A percentile compares a stretch with the other conserved stretches of the same genome.
phyloP scores from a whole-genome alignment of 2,888 invertebrate species.

The Magallana nippona region DNA sequence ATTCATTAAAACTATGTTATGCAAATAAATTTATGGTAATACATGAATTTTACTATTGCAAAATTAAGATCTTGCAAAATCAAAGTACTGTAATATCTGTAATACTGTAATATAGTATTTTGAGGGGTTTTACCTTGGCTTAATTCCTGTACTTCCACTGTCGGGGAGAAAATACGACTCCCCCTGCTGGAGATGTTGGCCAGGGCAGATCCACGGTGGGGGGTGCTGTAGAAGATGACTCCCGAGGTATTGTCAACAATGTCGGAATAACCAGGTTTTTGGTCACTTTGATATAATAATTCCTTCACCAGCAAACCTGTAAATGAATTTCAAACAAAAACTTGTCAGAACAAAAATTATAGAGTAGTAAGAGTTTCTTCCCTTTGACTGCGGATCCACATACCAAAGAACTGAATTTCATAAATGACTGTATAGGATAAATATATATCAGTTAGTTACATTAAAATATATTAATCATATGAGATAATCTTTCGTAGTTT shows the following conservation, averaged over 20 bases:
- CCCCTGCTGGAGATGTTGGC: constrained; percentile 86
- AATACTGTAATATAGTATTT: too few species aligned
- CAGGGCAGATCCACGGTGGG: constrained; percentile 91
- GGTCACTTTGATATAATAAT: constrained; percentile 83
- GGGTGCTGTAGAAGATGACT: constrained; percentile 93
- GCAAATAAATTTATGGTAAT: too few species aligned
- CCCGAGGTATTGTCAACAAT: constrained; percentile 88
- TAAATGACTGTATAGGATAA: not conserved
- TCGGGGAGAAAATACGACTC: constrained; percentile 90
- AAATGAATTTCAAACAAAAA: constrained; percentile 37
- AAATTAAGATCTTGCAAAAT: too few species aligned
- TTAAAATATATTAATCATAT: too few species aligned
- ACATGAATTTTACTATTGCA: too few species aligned
- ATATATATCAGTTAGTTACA: too few species aligned
- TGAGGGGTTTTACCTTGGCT: constrained; percentile 83
- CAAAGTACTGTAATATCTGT: too few species aligned
- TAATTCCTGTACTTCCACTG: constrained; percentile 91
- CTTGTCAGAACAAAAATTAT: not conserved
- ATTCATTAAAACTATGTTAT: too few species aligned
- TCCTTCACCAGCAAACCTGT: constrained; percentile 90
- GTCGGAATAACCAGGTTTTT: constrained; percentile 81
- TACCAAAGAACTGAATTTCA: not conserved
- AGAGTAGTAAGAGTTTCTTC: not conserved
- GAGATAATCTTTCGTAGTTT: too few species aligned
- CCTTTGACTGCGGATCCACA: not conserved